Evolutionary conservation across 2,888 invertebrate genomes (phyloP).

Genomic region (Phragmatobia fuliginosa): DNA sequence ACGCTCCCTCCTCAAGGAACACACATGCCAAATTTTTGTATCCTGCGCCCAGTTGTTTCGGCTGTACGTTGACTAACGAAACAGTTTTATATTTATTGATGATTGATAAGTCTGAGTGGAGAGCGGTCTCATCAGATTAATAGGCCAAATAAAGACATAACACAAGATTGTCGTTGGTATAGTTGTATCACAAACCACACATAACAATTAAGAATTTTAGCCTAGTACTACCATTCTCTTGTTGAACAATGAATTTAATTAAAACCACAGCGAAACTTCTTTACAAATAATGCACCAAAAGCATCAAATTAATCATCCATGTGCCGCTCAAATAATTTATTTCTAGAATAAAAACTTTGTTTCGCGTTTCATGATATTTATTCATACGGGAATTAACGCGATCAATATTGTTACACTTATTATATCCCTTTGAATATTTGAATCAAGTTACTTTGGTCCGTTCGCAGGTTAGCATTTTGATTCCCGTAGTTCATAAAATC

Average conservation of each 20-base stretch:
- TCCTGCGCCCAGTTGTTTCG: no score
- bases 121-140: not conserved
- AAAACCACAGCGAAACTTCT: not conserved
- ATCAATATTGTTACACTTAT: no score
- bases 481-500: not conserved
- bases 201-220: not conserved
- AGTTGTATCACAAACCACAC: not conserved
- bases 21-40: no score
- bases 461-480: not conserved
- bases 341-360: no score
- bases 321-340: not conserved
- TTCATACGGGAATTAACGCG: no score
- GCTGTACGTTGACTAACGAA: no score
- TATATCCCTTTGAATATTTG: no score
- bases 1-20: no score
- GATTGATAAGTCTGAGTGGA: not conserved
- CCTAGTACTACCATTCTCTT: not conserved
- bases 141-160: not conserved
- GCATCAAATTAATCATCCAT: not conserved
- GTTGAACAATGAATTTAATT: not conserved
- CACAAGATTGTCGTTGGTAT: not conserved
- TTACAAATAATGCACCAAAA: not conserved
- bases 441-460: no score
- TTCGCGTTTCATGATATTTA: no score
- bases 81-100: no score